Evolutionary conservation across 2,113 vertebrate genomes (phyloP), one percentile per base, ranked within the genome.

Genomic region (Rhinoptilus africanus): DNA sequence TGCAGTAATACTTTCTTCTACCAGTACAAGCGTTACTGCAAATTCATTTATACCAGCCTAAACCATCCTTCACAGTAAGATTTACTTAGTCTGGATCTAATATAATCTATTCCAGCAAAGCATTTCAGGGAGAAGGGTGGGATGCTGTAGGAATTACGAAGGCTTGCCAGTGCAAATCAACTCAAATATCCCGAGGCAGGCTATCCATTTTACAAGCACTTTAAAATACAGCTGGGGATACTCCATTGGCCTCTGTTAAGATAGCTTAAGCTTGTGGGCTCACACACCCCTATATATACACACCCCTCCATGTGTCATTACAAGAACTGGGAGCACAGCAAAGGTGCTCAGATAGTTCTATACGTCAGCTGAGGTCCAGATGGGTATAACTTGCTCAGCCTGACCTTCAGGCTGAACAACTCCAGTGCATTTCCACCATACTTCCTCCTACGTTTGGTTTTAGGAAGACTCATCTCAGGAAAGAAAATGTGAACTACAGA

Each of bases 271-370:
- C 66, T 48, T 68, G 32, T 43, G 32, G 48, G 43, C 45, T 83
- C 60, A 62, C 62, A 50, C 1, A 0, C 23, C 14, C 3, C 41
- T 4, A 35, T 7, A 27, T 17, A 24, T 20, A 64, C 3, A 47
- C 8, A 20, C 9, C 15, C 12, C 69, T 72, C 43, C 13, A 19
- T 0, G 1, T 3, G 48, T 51, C 45, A 57, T 27, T 75, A 39
- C 56, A 39, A 71, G 32, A 83, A 34, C 50, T 8, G 13, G 60
- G n/a, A 95, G 87, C 83, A 60, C 1, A 45, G 35, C 56, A 69
- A 69, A 84, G 48, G 56, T 63, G 39, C 43, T 64, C 48, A 47
- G 43, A 34, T 15, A 66, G 35, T 32, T 72, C 30, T n/a, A 6
- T 4, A 24, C 0, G 1, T 74, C 83, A 84, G 72, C 56, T 64